These are phyloP conservation scores for Trachythela sp. DNA, from an alignment of 64 coral and sea anemone genomes.

Conservation along the genomic window DNA sequence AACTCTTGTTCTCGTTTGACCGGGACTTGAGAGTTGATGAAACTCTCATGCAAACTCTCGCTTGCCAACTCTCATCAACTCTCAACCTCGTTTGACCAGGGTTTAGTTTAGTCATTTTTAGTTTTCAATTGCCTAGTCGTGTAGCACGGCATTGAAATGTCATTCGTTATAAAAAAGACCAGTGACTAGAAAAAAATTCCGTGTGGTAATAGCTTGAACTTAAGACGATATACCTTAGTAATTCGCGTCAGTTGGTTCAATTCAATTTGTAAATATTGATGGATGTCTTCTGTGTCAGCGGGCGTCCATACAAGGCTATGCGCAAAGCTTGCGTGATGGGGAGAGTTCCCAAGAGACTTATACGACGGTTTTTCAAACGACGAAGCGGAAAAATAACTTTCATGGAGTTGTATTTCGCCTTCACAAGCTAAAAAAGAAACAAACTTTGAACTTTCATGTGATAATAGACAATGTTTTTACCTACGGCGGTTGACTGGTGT, in stretches of 20 bases:
- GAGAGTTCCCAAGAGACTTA: neutral
- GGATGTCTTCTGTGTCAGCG: neutral
- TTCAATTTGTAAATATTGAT: neutral
- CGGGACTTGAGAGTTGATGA: too few species aligned
- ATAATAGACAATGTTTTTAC: too few species aligned
- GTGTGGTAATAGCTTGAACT: neutral
- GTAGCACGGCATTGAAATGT: too few species aligned
- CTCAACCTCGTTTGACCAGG: too few species aligned
- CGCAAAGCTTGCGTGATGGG: neutral
- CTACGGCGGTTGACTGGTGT: too few species aligned
- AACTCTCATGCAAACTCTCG: too few species aligned
- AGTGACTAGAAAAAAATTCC: neutral
- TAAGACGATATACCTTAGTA: neutral
- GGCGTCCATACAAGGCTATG: neutral
- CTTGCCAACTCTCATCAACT: too few species aligned
- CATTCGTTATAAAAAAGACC: too few species aligned
- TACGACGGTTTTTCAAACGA: neutral
- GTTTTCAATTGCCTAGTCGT: too few species aligned
- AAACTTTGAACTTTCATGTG: neutral
- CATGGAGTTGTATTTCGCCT: neutral
- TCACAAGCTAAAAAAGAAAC: neutral
- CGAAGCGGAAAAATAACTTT: neutral
- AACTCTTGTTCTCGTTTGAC: too few species aligned
- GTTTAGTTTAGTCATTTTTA: too few species aligned
- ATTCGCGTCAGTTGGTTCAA: neutral